Base-by-base conservation (phyloP, 2,113 vertebrate species). In the Sinocyclocheilus anophthalmus region DNA sequence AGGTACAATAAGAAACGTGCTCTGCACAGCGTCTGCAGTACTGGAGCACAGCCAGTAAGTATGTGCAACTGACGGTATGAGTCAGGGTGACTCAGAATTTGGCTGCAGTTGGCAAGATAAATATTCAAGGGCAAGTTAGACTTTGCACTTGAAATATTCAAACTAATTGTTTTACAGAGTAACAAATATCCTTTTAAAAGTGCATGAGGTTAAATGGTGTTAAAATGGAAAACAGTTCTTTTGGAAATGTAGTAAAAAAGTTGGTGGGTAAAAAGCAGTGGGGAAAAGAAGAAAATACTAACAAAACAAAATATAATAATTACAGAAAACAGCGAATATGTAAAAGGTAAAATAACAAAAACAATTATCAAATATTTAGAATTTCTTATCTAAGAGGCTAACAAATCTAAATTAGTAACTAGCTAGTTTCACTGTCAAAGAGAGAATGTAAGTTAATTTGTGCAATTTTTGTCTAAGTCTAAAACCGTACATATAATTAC, bases 71-170 rank as follows among this genome's bases (percentile, higher is more conserved):
- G n/a, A 67, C 39, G 3, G 5, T 45, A 48, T 82, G 79, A 88
- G 55, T 78, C 61, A 83, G 63, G 26, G 50, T 76, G 55, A 59
- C 39, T 48, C 26, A 76, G 55, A 33, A 63, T 80, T 30, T 80
- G 76, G 20, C 61, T 67, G 63, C 13, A 45, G 33, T 76, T 84
- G 7, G 24, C 18, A 10, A 84, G 16, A 84, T 76, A 42, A 37
- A 85, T 78, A 78, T 78, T 85, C 75, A 65, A 85, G 75, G 53
- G 16, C 61, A 67, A 67, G 83, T 45, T 45, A 26, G n/a, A 67
- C 59, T 76, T 37, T 30, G 30, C 39, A 2, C 84, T 67, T 50
- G 76, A 67, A 48, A 50, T 55, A 37, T 78, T 69, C 48, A 57
- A 83, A 55, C 50, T 55, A 57, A n/a, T 57, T 22, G 4, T 69